These are phyloP conservation scores for Brachionus rubens DNA, from an alignment of 1,140 invertebrate species.

Conservation along the genomic window DNA sequence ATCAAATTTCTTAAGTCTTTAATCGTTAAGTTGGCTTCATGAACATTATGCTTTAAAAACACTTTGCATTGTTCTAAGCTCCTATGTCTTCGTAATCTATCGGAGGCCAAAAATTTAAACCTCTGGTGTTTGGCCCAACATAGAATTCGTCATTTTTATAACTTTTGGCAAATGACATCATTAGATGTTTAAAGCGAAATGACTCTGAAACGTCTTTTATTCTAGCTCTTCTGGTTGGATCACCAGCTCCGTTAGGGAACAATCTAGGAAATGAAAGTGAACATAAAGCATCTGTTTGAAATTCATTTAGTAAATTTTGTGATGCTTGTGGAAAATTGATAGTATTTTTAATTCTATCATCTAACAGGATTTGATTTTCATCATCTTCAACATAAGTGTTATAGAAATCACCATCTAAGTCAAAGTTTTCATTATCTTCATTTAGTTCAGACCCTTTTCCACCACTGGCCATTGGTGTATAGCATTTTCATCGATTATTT, in stretches of 20 bases:
- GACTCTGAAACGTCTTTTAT: not conserved
- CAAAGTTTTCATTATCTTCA: not conserved
- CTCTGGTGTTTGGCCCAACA: not conserved
- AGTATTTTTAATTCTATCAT: not conserved
- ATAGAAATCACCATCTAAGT: not conserved
- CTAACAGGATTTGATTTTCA: too few relatives aligned
- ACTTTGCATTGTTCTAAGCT: constrained; percentile 1
- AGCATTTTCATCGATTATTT: not conserved
- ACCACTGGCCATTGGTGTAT: not conserved
- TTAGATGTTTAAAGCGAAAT: not conserved
- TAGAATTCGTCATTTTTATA: not conserved
- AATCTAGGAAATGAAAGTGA: not conserved
- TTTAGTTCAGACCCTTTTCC: not conserved
- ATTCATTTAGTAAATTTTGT: not conserved
- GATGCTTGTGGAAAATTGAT: constrained; percentile 18
- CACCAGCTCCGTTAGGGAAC: not conserved
- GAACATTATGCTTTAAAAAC: not conserved
- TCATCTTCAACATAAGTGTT: constrained; percentile 10
- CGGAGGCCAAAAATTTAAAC: constrained; percentile 6
- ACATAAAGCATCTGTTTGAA: constrained; percentile 1
- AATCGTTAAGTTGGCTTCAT: not conserved
- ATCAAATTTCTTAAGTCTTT: not conserved
- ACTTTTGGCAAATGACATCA: not conserved
- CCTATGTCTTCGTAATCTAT: not conserved
- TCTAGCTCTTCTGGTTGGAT: not conserved